These are phyloP conservation scores for Meteorus colon DNA, from an alignment of 2,888 invertebrate genomes.

Conservation along the genomic window DNA sequence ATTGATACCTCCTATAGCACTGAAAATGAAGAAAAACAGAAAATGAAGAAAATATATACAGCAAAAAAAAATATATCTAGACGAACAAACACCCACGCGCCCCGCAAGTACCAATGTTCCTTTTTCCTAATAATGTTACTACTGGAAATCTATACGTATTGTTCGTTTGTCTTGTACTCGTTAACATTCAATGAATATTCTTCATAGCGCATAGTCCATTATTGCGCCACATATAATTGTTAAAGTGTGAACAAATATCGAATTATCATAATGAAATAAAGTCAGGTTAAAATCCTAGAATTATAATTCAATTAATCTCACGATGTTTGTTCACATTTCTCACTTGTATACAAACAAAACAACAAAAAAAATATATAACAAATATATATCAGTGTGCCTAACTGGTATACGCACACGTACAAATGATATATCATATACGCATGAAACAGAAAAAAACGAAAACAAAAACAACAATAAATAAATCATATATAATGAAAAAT, in stretches of 20 bases:
- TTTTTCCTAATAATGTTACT: slow-evolving; percentile 49
- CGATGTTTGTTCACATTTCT: slow-evolving; percentile 43
- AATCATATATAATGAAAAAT: slow-evolving; percentile 28
- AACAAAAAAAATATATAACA: slow-evolving; percentile 4
- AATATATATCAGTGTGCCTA: slow-evolving; percentile 46
- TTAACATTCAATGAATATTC: slow-evolving; percentile 64
- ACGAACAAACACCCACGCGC: slow-evolving; percentile 37
- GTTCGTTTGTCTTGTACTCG: slow-evolving; percentile 66
- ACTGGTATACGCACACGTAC: slow-evolving; percentile 50
- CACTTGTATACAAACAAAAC: slow-evolving; percentile 40
- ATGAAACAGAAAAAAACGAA: slow-evolving; percentile 47
- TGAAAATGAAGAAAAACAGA: slow-evolving; percentile 10
- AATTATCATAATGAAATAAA: slow-evolving; percentile 16
- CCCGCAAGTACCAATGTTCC: slow-evolving; percentile 38
- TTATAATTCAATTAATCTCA: slow-evolving; percentile 30
- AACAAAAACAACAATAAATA: slow-evolving; percentile 18
- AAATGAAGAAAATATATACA: background rate
- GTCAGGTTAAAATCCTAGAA: background rate
- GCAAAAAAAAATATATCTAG: slow-evolving; percentile 14
- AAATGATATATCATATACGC: slow-evolving; percentile 39
- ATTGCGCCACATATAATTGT: slow-evolving; percentile 47
- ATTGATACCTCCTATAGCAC: slow-evolving; percentile 40
- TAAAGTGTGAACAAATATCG: slow-evolving; percentile 45
- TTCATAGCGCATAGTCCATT: slow-evolving; percentile 56
- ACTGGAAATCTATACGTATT: slow-evolving; percentile 64